Conservation (phyloP, 2,113 vertebrate genomes). For the Axis porcinus region DNA sequence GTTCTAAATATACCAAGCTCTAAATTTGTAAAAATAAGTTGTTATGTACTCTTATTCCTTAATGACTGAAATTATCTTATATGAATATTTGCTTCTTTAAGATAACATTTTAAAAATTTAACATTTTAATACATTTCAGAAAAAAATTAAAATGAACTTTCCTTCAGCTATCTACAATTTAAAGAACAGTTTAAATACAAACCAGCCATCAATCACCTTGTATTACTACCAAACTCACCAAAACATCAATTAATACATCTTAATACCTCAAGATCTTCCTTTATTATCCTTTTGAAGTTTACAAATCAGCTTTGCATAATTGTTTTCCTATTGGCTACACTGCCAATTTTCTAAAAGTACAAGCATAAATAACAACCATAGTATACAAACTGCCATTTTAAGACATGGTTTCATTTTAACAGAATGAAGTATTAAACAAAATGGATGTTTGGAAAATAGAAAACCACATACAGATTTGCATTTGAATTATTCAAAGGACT, state of each 20-base stretch:
- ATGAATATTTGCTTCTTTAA: background rate
- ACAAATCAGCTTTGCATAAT: background rate
- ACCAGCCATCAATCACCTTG: background rate
- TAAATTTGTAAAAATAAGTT: background rate
- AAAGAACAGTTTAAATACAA: background rate
- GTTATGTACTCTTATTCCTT: background rate
- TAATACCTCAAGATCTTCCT: background rate
- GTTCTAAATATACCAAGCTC: background rate
- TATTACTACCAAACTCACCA: background rate
- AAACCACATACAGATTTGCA: background rate
- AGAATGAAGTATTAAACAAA: background rate
- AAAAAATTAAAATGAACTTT: background rate
- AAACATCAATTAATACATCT: background rate
- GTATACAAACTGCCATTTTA: background rate
- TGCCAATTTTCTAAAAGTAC: background rate
- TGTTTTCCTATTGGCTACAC: background rate
- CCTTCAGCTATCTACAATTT: background rate
- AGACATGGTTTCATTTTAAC: background rate
- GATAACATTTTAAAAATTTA: background rate
- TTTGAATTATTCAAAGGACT: background rate
- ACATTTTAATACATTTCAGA: background rate
- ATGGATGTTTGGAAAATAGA: background rate
- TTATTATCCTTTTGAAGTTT: background rate
- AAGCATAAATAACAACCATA: background rate
- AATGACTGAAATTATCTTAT: background rate